Conservation (phyloP, 2,797 vertebrate genomes). For the Poecilia picta region DNA sequence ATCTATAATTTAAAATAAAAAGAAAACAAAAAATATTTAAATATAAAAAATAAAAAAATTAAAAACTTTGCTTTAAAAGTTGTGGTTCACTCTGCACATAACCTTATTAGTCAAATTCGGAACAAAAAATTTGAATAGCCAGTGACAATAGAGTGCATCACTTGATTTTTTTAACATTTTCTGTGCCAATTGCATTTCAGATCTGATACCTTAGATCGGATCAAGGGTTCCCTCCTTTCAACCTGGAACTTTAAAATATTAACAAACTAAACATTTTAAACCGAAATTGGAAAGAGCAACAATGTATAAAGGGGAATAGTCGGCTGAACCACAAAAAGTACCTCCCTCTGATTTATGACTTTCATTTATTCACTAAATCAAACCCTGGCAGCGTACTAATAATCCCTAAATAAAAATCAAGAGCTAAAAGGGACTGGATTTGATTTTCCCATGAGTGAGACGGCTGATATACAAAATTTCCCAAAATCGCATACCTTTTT, state of each 20-base stretch:
- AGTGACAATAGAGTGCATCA: not conserved
- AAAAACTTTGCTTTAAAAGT: not conserved
- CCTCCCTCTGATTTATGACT: constrained; percentile 68
- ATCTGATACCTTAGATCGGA: not conserved
- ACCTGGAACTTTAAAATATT: not conserved
- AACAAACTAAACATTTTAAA: not conserved
- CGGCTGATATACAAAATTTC: constrained; percentile 45
- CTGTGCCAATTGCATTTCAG: not conserved
- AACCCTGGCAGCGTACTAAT: constrained; percentile 58
- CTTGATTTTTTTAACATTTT: not conserved
- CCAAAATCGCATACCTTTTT: constrained; percentile 32
- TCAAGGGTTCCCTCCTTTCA: not conserved
- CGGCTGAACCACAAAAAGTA: constrained; percentile 54
- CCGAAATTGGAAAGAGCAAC: not conserved
- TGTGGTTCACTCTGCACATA: not conserved
- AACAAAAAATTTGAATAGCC: not conserved
- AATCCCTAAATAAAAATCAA: constrained; percentile 76
- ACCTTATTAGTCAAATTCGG: not conserved
- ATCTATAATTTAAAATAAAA: not conserved
- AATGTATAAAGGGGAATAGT: not conserved
- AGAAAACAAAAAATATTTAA: not conserved
- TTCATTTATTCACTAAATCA: constrained; percentile 53
- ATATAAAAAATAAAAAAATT: not conserved
- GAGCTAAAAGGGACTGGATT: constrained; percentile 61
- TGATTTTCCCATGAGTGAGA: constrained; percentile 70